phyloP scores from a whole-genome alignment of 2,797 vertebrate species.

The Scomberomorus guttatus region DNA sequence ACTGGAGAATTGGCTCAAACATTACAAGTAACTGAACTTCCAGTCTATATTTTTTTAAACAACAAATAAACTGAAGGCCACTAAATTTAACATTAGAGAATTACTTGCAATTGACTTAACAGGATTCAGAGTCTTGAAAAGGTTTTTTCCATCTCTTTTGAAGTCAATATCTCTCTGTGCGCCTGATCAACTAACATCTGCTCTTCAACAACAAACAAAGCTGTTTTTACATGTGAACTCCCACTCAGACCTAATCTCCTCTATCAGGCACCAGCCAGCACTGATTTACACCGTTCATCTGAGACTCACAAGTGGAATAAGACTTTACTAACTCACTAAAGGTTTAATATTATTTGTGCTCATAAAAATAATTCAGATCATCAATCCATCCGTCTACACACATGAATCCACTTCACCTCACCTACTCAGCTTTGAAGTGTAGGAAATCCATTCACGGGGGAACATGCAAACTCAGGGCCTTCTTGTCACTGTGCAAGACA shows the following conservation, averaged over 20 bases:
- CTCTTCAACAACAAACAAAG: conserved; percentile 24
- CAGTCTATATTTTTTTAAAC: not conserved
- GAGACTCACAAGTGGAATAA: conserved; percentile 3
- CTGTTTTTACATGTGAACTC: conserved; percentile 16
- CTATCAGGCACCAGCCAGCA: conserved; percentile 26
- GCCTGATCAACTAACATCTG: not conserved
- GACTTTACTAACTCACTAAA: conserved; percentile 7
- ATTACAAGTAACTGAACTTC: not conserved
- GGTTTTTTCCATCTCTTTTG: conserved; percentile 11
- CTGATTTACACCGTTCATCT: conserved; percentile 19
- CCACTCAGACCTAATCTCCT: conserved; percentile 30
- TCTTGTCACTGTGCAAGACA: too few relatives aligned
- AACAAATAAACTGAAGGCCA: not conserved
- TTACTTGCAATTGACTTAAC: not conserved
- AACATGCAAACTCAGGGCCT: not conserved
- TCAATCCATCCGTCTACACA: not conserved
- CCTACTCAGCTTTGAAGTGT: not conserved
- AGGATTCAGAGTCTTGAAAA: not conserved
- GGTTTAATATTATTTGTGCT: not conserved
- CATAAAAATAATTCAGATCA: not conserved
- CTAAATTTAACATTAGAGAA: not conserved
- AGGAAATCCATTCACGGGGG: conserved; percentile 2
- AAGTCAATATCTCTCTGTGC: conserved; percentile 2
- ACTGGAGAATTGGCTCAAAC: not conserved
- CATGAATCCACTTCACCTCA: conserved; percentile 8